A percentile compares a stretch with the other conserved stretches of the same genome.
These are phyloP conservation scores for Oreochromis niloticus DNA, from an alignment of 2,113 vertebrate genomes.

Conservation along the genomic window DNA sequence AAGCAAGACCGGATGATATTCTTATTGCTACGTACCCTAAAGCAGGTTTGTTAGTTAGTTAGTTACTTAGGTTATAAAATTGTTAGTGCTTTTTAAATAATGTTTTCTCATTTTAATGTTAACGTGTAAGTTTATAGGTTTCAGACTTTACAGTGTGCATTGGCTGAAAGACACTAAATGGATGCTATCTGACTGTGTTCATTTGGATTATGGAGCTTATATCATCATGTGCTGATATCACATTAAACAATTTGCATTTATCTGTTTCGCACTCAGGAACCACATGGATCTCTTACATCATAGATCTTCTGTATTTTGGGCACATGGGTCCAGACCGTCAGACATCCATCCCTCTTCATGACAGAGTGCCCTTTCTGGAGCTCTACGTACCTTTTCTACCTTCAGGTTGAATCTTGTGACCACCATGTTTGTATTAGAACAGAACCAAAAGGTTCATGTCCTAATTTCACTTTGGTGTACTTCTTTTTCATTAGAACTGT, in stretches of 20 bases:
- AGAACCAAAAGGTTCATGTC: neutral
- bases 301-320: constrained; percentile 70
- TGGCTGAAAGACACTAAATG: neutral
- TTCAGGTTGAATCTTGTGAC: neutral
- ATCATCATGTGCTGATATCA: neutral
- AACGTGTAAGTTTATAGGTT: neutral
- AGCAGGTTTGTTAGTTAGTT: constrained; percentile 23
- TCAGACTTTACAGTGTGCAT: neutral
- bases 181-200: neutral
- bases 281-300: constrained; percentile 75
- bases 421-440: neutral
- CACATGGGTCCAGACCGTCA: constrained; percentile 35
- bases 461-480: neutral
- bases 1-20: constrained; percentile 76
- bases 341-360: constrained; percentile 44
- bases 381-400: neutral
- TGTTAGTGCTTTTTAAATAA: neutral
- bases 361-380: constrained; percentile 75
- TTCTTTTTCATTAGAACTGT: neutral
- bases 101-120: neutral
- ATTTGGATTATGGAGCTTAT: neutral
- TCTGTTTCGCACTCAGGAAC: constrained; percentile 57
- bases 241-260: neutral
- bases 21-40: constrained; percentile 81
- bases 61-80: fast-evolving